A percentile compares a stretch with the other conserved stretches of the same genome.
Evolutionary conservation across 2,797 vertebrate species (phyloP).

Genomic region (Acanthurus tractus): DNA sequence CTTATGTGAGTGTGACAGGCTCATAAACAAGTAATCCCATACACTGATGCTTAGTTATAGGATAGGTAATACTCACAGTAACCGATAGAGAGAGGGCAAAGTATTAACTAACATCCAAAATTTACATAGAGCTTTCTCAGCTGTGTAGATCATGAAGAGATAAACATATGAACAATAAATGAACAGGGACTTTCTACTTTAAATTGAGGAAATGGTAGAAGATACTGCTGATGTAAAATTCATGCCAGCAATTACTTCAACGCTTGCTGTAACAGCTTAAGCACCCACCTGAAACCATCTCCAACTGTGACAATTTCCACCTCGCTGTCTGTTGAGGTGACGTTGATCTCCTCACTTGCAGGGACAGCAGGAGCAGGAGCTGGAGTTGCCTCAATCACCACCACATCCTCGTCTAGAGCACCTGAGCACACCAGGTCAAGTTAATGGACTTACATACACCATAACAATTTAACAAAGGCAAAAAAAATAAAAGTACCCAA

Average conservation of each 20-base stretch:
- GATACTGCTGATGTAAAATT: not conserved
- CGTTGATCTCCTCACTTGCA: slow-evolving; percentile 99
- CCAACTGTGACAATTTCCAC: slow-evolving; percentile 98
- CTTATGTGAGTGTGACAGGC: not conserved
- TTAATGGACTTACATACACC: slow-evolving; percentile 6
- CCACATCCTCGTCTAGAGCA: slow-evolving; percentile 96
- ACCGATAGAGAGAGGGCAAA: not conserved
- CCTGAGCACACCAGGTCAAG: slow-evolving; percentile 78
- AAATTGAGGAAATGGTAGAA: not conserved
- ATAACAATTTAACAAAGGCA: not conserved
- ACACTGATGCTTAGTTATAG: slow-evolving; percentile 7
- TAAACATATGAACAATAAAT: too few relatives aligned
- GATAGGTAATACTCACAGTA: slow-evolving; percentile 4
- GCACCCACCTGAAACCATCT: slow-evolving; percentile 93
- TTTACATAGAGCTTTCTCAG: not conserved
- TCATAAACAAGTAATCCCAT: not conserved
- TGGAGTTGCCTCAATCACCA: slow-evolving; percentile 97
- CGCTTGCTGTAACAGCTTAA: slow-evolving; percentile 6
- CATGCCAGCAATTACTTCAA: not conserved
- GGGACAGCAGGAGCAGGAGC: slow-evolving; percentile 93
- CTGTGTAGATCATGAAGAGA: too few relatives aligned
- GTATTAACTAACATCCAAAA: slow-evolving; percentile 1
- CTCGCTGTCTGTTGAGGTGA: slow-evolving; percentile 99
- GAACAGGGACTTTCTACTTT: too few relatives aligned
- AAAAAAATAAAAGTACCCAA: not conserved